Evolutionary conservation across 2,797 vertebrate species (phyloP).

Genomic region (Pseudocheirus occidentalis): DNA sequence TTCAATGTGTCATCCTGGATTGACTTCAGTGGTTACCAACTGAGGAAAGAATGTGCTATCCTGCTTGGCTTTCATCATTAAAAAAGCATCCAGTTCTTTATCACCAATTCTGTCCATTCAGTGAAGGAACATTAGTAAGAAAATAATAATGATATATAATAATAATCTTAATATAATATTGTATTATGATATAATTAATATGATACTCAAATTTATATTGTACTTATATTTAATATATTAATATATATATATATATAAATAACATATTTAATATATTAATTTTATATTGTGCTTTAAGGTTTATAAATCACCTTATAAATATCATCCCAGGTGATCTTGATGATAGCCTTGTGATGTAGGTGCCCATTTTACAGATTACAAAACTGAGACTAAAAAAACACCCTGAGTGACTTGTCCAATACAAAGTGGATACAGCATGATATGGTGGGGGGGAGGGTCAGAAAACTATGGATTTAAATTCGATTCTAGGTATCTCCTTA

Average conservation of each 20-base stretch:
- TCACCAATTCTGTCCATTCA: conserved; percentile 25
- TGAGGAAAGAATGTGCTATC: accelerated
- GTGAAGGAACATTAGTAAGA: background rate
- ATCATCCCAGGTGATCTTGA: background rate
- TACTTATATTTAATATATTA: too few relatives aligned
- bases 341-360: background rate
- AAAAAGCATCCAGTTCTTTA: background rate
- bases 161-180: too few relatives aligned
- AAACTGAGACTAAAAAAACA: background rate
- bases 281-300: background rate
- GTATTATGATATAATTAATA: too few relatives aligned
- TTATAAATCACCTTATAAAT: background rate
- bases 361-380: background rate
- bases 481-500: background rate
- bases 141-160: background rate
- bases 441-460: background rate
- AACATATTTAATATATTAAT: too few relatives aligned
- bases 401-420: background rate
- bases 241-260: too few relatives aligned
- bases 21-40: background rate
- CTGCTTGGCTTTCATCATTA: background rate
- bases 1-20: background rate
- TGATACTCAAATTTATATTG: background rate
- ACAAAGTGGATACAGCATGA: background rate
- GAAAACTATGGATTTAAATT: background rate